Evolutionary conservation across 1,140 invertebrate genomes (phyloP).

Genomic region (Drosophila parvula): DNA sequence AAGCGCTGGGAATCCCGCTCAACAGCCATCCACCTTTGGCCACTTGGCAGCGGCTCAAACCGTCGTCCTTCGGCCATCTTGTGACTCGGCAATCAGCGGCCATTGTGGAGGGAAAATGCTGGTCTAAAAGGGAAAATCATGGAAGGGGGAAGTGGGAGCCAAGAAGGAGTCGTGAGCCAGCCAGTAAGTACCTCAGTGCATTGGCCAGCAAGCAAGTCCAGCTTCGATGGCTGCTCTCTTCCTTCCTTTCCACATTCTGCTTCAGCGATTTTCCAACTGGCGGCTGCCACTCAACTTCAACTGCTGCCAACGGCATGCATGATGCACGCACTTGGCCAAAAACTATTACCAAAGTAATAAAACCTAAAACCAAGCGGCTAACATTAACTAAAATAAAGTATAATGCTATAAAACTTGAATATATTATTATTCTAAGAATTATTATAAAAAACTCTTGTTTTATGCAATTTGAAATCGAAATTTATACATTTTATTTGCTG

Average conservation of each 20-base stretch:
- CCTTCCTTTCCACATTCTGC: constrained; percentile 19
- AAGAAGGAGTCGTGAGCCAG: constrained; percentile 20
- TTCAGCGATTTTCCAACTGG: constrained; percentile 28
- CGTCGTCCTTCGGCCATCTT: constrained; percentile 20
- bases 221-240: constrained; percentile 45
- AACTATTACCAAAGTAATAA: background rate
- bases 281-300: constrained; percentile 57
- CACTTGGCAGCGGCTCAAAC: constrained; percentile 19
- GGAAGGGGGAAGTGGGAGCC: constrained; percentile 6
- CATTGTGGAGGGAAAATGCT: constrained; percentile 55
- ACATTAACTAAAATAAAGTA: background rate
- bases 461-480: too few relatives aligned
- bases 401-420: background rate
- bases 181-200: constrained; percentile 52
- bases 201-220: constrained; percentile 41
- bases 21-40: constrained; percentile 37
- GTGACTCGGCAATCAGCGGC: constrained; percentile 61
- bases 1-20: constrained; percentile 16
- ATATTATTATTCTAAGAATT: background rate
- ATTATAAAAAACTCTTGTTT: too few relatives aligned
- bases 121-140: constrained; percentile 2
- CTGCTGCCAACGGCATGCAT: constrained; percentile 60
- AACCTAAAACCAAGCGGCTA: background rate
- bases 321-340: constrained; percentile 48
- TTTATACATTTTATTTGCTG: background rate